Conservation (phyloP, 2,888 invertebrate genomes). For the Siphlonurus alternatus region DNA sequence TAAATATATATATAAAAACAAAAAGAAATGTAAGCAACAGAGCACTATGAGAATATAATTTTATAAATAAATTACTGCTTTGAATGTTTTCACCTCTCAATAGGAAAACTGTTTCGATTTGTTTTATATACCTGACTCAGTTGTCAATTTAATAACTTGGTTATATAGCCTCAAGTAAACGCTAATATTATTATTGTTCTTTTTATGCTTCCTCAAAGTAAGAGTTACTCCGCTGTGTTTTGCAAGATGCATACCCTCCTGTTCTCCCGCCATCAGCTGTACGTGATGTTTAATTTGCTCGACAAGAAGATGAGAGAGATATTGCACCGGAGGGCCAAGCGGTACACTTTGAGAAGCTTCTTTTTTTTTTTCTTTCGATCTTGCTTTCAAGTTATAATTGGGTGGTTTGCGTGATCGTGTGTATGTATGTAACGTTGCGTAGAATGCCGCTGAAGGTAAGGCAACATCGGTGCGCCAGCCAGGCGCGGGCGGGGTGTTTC, state of each 20-base stretch:
- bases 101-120: background rate
- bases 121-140: too few relatives aligned
- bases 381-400: constrained; percentile 13
- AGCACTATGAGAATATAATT: background rate
- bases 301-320: constrained; percentile 6
- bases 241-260: background rate
- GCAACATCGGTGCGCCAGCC: background rate
- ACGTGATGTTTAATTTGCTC: constrained; percentile 16
- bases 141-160: too few relatives aligned
- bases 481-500: background rate
- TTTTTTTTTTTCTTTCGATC: background rate
- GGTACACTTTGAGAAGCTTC: background rate
- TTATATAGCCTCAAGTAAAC: background rate
- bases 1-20: background rate
- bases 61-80: background rate
- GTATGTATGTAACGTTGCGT: background rate
- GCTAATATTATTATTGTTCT: background rate
- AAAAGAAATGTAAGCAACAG: background rate
- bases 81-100: background rate
- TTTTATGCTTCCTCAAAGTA: background rate
- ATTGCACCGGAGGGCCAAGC: background rate
- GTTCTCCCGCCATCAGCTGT: constrained; percentile 12
- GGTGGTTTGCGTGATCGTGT: constrained; percentile 8
- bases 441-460: background rate
- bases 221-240: background rate